Percentiles rank a stretch among this genome's conserved stretches.
phyloP scores from a whole-genome alignment of 2,888 invertebrate genomes.

The Eueremaeus valkanovi region DNA sequence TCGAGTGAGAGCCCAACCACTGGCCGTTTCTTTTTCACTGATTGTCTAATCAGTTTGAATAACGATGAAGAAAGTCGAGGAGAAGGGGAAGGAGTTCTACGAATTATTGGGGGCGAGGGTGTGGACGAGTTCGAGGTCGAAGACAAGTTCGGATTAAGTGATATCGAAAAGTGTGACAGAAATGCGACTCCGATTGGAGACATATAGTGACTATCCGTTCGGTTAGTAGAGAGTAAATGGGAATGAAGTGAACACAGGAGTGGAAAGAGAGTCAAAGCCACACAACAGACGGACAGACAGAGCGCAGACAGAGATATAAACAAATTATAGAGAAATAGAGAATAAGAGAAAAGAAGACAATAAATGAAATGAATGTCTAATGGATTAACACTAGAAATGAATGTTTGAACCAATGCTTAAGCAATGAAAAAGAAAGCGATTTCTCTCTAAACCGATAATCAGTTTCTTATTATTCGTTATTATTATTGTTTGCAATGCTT shows the following conservation, averaged over 20 bases:
- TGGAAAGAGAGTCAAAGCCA: neutral
- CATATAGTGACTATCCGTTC: neutral
- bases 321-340: neutral
- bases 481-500: neutral
- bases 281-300: constrained; percentile 3
- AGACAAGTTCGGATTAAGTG: neutral
- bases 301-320: neutral
- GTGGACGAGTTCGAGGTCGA: constrained; percentile 20
- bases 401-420: neutral
- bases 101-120: constrained; percentile 7
- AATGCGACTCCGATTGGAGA: constrained; percentile 24
- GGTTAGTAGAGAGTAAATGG: neutral
- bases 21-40: constrained; percentile 34
- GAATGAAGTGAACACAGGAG: neutral
- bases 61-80: constrained; percentile 26
- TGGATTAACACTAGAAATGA: neutral
- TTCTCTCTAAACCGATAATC: too few relatives aligned
- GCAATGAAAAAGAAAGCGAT: too few relatives aligned
- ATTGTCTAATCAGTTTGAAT: constrained; percentile 17
- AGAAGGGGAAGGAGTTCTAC: constrained; percentile 27
- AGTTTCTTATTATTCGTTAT: too few relatives aligned
- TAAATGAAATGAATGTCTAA: neutral
- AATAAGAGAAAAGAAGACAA: neutral
- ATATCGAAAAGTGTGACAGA: neutral
- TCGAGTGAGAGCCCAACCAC: constrained; percentile 36